Conservation (phyloP, 2,113 vertebrate species). For the Rattus norvegicus region GRCr8 NC_086031.1:69888501-69889000, state of each 20-base stretch:
- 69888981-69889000: neutral
- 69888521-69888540: neutral
- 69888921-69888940: neutral
- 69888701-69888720: neutral
- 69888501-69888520: neutral
- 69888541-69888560: neutral
- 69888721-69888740: too few relatives aligned
- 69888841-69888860: neutral
- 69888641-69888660: neutral
- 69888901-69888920: neutral
- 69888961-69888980: neutral
- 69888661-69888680: neutral
- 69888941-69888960: neutral
- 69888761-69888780: neutral
- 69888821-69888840: neutral
- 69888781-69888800: neutral
- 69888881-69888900: neutral
- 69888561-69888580: neutral
- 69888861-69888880: too few relatives aligned
- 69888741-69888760: neutral
- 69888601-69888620: neutral
- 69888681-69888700: neutral
- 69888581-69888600: neutral
- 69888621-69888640: neutral
- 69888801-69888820: neutral